Conservation (phyloP, 2,797 vertebrate species). For the Emys orbicularis region DNA sequence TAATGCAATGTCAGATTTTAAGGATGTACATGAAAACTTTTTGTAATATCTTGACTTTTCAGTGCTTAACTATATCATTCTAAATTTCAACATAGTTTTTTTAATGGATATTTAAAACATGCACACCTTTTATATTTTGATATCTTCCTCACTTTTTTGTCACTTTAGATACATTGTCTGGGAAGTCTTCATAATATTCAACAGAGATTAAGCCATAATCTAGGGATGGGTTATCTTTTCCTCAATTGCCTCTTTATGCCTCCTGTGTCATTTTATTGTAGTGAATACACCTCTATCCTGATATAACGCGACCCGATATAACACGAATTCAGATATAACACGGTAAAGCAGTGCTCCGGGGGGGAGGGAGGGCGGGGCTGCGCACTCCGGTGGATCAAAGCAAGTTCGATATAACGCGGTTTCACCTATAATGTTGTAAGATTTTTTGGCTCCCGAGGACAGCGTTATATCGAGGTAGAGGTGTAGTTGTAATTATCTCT, state of each 20-base stretch:
- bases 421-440: no score
- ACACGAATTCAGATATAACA: no score
- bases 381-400: no score
- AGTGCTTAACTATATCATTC: neutral
- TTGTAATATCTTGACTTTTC: neutral
- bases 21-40: neutral
- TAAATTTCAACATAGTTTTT: neutral
- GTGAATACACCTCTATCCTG: constrained; percentile 10
- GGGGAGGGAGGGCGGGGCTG: no score
- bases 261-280: constrained; percentile 64
- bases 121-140: accelerated
- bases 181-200: constrained; percentile 46
- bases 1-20: constrained; percentile 7
- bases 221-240: constrained; percentile 60
- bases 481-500: constrained; percentile 56
- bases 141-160: constrained; percentile 22
- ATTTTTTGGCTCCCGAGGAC: no score
- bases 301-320: no score
- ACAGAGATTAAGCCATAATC: constrained; percentile 62
- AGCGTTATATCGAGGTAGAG: no score
- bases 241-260: constrained; percentile 42
- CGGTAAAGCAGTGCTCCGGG: no score
- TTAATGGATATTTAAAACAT: neutral
- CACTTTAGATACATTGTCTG: constrained; percentile 13
- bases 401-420: no score